Evolutionary conservation across 2,113 vertebrate species (phyloP), one percentile per base, ranked within the genome.

Genomic region (Channa maculata): DNA sequence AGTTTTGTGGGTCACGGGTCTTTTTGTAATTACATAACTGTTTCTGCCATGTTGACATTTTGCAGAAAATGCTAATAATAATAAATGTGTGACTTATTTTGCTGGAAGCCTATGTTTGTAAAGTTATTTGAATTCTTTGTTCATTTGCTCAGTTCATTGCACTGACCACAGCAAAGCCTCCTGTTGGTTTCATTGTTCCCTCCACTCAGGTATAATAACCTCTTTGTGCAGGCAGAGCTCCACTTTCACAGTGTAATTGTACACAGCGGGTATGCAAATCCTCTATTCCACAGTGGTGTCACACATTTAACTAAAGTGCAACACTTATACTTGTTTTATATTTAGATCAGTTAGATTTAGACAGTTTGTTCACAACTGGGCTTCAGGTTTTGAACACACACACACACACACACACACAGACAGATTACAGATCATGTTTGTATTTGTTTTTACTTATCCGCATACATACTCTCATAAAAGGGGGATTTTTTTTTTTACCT

Each of bases 231-330:
- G 65, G 8, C 67, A 75, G 46, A 36, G 54, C 55, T 67, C 43
- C 62, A 71, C 81, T 86, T 76, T 87, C 63, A 77, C 72, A 84
- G 74, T 75, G 54, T 64, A 77, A 86, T 80, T 81, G 82, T 67
- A 59, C 79, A 44, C 58, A 89, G 71, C 11, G 3, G 72, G 52
- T 75, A 94, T 93, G 88, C 90, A 93, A 93, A 93, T 92, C 61
- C 13, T 77, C 74, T 66, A 62, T 79, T 81, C 83, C 60, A 53
- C 77, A 79, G 75, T 86, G 74, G 75, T 69, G 84, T 74, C 72
- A 86, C 87, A 81, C 77, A 80, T 65, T 89, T 44, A 83, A 79
- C 83, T 80, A 53, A 89, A 87, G 77, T 87, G 62, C 49, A 51
- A 39, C 73, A 75, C 73, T 89, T 83, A 52, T 37, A 13, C 69